These are phyloP conservation scores for Embidobia sp. DNA, from an alignment of 2,888 invertebrate species.

Conservation along the genomic window DNA sequence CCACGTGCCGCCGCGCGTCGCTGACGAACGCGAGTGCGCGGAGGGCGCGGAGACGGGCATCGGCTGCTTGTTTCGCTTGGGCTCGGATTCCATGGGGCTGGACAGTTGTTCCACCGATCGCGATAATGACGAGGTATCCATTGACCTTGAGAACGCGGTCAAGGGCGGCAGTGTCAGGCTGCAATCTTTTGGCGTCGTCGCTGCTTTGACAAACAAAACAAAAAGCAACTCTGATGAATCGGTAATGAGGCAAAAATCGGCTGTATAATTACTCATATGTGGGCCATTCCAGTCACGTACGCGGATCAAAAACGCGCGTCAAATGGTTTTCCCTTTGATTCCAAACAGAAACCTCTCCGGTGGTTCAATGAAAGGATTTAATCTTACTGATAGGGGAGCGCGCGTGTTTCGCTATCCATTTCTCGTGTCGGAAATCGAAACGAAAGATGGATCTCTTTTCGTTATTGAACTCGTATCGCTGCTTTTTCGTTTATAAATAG, in stretches of 20 bases:
- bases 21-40: conserved; percentile 79
- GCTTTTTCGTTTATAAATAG: too few relatives aligned
- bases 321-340: conserved; percentile 31
- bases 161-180: conserved; percentile 92
- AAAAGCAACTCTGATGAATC: conserved; percentile 45
- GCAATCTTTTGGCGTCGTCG: conserved; percentile 91
- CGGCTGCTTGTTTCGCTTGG: conserved; percentile 80
- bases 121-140: conserved; percentile 83
- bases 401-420: neutral
- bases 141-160: conserved; percentile 90
- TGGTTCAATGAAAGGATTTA: conserved; percentile 27
- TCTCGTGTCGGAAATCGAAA: too few relatives aligned
- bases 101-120: conserved; percentile 90
- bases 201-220: conserved; percentile 80
- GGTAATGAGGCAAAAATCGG: conserved; percentile 38
- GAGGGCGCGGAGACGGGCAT: conserved; percentile 75
- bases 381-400: conserved; percentile 7
- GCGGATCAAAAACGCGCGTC: conserved; percentile 10
- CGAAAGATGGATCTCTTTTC: too few relatives aligned
- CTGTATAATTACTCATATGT: conserved; percentile 38
- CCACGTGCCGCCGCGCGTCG: conserved; percentile 90
- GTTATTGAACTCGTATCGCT: too few relatives aligned
- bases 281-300: conserved; percentile 49
- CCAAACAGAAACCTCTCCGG: conserved; percentile 28
- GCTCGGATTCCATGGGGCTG: conserved; percentile 88